These are phyloP conservation scores for Eupithecia vulgata DNA, from an alignment of 2,888 invertebrate species.

Conservation along the genomic window DNA sequence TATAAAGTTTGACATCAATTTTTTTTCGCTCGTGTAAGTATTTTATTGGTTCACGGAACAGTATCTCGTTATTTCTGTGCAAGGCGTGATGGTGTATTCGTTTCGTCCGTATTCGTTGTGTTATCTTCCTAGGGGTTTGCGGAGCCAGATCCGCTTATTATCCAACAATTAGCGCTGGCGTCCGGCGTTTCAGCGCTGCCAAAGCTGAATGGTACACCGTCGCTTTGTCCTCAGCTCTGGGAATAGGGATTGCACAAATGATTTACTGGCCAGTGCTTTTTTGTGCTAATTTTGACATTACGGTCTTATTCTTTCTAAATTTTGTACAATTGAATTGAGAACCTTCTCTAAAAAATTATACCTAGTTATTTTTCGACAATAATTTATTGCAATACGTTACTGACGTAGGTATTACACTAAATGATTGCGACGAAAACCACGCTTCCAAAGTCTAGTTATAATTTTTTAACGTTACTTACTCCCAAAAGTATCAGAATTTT, in stretches of 20 bases:
- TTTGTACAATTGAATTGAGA: not conserved
- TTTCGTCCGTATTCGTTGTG: slow-evolving; percentile 32
- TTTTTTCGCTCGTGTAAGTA: not conserved
- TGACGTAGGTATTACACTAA: too few species aligned
- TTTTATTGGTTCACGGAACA: slow-evolving; percentile 5
- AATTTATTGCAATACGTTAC: too few species aligned
- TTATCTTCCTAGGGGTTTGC: slow-evolving; percentile 38
- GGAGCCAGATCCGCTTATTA: slow-evolving; percentile 50
- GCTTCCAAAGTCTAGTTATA: too few species aligned
- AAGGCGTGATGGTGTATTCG: slow-evolving; percentile 31
- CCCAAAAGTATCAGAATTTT: not conserved
- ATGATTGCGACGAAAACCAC: not conserved
- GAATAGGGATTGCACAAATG: slow-evolving; percentile 18
- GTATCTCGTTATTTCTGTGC: slow-evolving; percentile 35
- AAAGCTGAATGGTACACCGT: slow-evolving; percentile 49
- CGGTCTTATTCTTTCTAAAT: not conserved
- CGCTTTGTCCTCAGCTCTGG: slow-evolving; percentile 30
- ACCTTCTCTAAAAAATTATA: not conserved
- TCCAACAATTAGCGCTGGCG: slow-evolving; percentile 57
- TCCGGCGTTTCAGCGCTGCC: slow-evolving; percentile 43
- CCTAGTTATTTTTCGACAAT: not conserved
- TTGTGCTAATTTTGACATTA: not conserved
- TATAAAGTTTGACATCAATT: slow-evolving; percentile 18
- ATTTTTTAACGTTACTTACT: not conserved
- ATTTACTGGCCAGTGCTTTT: not conserved